Base-by-base conservation (phyloP, 37 sponge, comb jelly and placozoan species). In the Chondrilla cf. caribensis region DNA sequence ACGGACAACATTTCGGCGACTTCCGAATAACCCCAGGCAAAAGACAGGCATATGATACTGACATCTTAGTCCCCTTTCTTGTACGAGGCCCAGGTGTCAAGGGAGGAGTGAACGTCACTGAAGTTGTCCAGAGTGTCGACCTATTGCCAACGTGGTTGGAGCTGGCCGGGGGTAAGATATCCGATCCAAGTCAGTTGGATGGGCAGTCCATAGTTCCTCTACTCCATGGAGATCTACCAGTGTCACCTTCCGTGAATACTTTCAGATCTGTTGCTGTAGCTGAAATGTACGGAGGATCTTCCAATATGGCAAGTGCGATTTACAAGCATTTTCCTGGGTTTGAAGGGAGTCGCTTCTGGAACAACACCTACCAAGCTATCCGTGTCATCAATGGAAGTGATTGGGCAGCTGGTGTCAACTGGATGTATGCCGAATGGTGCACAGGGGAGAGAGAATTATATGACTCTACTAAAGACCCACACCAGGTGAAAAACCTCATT, bases 381-480 rank as follows among this genome's bases (percentile, higher is more conserved):
- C 81, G 87, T 43, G 87, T 91, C 58, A 87, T 87, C 78, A 87
- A 87, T 70, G 87, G 87, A 8, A 64, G 65, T 35, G 90, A 85
- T 38, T 89, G 86, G 86, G 90, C 90, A 40, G 86, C 58, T 17
- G 54, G 68, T 57, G 90, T 86, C 36, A 91, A 91, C 82, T 91
- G 85, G 85, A 18, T 87, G 54, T 91, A 84, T 75, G 85, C 81
- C 9, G 85, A 87, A 58, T 91, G 91, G 91, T 91, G 91, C 58
- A 91, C 91, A 37, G 91, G 87, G 54, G 87, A 91, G 79, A 90
- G 36, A 35, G 91, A 90, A 77, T 78, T 90, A 28, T 90, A 90
- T 58, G 67, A 90, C 67, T 18, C 64, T 25, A 58, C 80, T 26
- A 43, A 11, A 19, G 91, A 90, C 65, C 84, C 84, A 11, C 60